Evolutionary conservation across 2,797 vertebrate genomes (phyloP).

Genomic region (Tokudaia tokunoshimensis): DNA sequence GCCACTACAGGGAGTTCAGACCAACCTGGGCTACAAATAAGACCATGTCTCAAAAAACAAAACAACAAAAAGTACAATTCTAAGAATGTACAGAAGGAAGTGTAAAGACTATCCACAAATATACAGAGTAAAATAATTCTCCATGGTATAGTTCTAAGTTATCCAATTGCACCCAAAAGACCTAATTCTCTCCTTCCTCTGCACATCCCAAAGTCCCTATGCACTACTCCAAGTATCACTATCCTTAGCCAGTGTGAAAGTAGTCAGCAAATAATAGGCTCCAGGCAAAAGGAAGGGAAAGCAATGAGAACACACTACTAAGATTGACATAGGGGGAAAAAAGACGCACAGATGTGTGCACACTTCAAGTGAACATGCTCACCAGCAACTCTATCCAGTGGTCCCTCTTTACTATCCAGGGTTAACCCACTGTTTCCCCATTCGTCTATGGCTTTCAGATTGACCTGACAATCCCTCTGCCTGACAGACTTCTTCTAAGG

Average conservation of each 20-base stretch:
- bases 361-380: not conserved
- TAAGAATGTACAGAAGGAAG: constrained; percentile 33
- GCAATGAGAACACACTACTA: not conserved
- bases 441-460: not conserved
- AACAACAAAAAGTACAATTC: constrained; percentile 7
- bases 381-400: not conserved
- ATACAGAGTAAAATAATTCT: constrained; percentile 45
- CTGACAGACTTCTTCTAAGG: constrained; percentile 23
- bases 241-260: constrained; percentile 60
- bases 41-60: not conserved
- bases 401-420: not conserved
- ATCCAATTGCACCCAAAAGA: constrained; percentile 39
- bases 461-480: constrained; percentile 38
- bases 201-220: constrained; percentile 33
- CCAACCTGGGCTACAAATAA: not conserved
- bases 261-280: constrained; percentile 64
- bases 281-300: not conserved
- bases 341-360: not conserved
- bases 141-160: constrained; percentile 28
- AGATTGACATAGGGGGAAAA: not conserved
- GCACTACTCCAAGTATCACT: constrained; percentile 37
- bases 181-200: constrained; percentile 62
- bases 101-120: constrained; percentile 55
- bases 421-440: constrained; percentile 7
- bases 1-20: not conserved